A percentile compares a stretch with the other conserved stretches of the same genome.
Conservation (phyloP, 2,888 invertebrate genomes). For the Helobdella robusta region DNA sequence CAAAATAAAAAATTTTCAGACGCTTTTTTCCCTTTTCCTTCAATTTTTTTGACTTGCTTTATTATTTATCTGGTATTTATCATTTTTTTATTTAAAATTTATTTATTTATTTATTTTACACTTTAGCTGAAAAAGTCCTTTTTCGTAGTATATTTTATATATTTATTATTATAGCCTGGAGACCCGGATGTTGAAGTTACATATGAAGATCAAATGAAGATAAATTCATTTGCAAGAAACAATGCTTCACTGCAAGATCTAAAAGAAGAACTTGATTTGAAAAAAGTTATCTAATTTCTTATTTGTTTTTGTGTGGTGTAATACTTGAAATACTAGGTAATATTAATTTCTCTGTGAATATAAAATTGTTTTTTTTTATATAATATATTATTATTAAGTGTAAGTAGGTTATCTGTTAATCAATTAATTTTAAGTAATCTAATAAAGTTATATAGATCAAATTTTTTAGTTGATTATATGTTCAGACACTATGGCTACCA, state of each 20-base stretch:
- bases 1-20: too few species aligned
- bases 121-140: too few species aligned
- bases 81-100: too few species aligned
- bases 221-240: slow-evolving; percentile 85
- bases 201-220: slow-evolving; percentile 90
- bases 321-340: background rate
- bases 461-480: too few species aligned
- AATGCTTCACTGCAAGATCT: slow-evolving; percentile 84
- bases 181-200: slow-evolving; percentile 84
- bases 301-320: background rate
- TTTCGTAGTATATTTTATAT: slow-evolving; percentile 9
- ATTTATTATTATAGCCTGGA: slow-evolving; percentile 33
- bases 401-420: too few species aligned
- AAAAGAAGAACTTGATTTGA: slow-evolving; percentile 73
- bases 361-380: slow-evolving; percentile 3
- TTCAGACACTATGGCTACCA: too few species aligned
- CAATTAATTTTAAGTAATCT: too few species aligned
- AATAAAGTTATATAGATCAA: too few species aligned
- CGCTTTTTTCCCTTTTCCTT: too few species aligned
- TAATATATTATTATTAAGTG: background rate
- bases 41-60: too few species aligned
- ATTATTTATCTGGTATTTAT: too few species aligned
- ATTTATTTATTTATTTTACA: too few species aligned
- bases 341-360: background rate
- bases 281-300: slow-evolving; percentile 54